phyloP scores from a whole-genome alignment of 2,888 invertebrate species.

The Tipula unca region DNA sequence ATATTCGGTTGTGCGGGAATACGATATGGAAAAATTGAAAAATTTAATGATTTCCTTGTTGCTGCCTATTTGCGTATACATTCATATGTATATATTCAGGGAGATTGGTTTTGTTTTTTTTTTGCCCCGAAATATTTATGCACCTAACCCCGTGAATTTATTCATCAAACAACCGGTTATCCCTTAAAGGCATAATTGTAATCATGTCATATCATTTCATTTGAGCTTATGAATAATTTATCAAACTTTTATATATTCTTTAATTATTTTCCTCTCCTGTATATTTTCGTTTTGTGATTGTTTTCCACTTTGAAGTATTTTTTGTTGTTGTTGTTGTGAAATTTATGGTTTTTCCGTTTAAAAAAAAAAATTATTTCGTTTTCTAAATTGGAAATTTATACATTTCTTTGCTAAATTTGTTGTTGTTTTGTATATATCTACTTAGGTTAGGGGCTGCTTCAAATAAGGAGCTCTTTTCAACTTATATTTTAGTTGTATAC shows the following conservation, averaged over 20 bases:
- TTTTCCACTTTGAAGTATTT: not conserved
- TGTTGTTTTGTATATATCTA: not conserved
- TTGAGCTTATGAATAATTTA: constrained; percentile 14
- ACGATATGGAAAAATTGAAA: not conserved
- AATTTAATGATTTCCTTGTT: not conserved
- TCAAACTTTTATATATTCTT: not conserved
- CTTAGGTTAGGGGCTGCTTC: not conserved
- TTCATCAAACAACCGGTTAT: not conserved
- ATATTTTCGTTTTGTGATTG: not conserved
- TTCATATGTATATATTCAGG: not conserved
- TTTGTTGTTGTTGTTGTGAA: not conserved
- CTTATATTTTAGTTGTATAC: not conserved
- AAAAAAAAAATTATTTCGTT: not conserved
- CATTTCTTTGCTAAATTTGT: not conserved
- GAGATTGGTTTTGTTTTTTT: not conserved
- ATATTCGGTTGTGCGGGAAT: not conserved
- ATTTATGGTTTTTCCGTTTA: constrained; percentile 2
- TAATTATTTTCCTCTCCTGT: not conserved
- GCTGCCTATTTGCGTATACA: too few relatives aligned
- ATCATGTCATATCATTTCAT: constrained; percentile 8
- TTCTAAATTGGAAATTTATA: not conserved
- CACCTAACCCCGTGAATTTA: not conserved
- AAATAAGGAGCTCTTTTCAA: not conserved
- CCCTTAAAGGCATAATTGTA: not conserved
- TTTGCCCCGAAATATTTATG: not conserved